phyloP scores from a whole-genome alignment of 2,888 invertebrate genomes.

The Lasiommata megera region DNA sequence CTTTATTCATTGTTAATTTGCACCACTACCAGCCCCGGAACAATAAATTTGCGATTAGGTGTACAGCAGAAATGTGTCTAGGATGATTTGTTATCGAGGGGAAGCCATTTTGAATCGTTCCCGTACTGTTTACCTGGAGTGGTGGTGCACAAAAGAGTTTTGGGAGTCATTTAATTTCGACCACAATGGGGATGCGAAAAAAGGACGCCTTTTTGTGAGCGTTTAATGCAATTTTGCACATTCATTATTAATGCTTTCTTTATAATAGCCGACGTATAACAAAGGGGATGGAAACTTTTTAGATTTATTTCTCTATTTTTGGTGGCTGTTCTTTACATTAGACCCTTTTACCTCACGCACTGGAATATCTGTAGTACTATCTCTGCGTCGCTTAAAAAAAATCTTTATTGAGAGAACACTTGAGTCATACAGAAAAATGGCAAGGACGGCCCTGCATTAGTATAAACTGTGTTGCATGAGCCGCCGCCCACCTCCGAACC shows the following conservation, averaged over 20 bases:
- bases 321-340: too few relatives aligned
- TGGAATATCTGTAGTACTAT: too few relatives aligned
- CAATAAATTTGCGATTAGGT: conserved; percentile 79
- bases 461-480: too few relatives aligned
- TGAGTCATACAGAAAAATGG: too few relatives aligned
- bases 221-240: conserved; percentile 66
- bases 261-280: conserved; percentile 32
- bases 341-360: too few relatives aligned
- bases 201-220: conserved; percentile 53
- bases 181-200: conserved; percentile 63
- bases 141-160: conserved; percentile 48
- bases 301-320: background rate
- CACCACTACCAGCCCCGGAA: conserved; percentile 65
- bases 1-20: conserved; percentile 73
- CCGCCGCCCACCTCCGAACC: too few relatives aligned
- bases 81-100: conserved; percentile 63
- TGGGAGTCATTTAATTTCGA: conserved; percentile 65
- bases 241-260: conserved; percentile 55
- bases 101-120: conserved; percentile 55
- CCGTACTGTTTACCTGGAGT: conserved; percentile 70
- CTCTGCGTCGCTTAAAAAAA: too few relatives aligned
- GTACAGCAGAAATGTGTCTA: conserved; percentile 65
- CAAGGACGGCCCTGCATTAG: too few relatives aligned
- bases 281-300: background rate
- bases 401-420: too few relatives aligned